Evolutionary conservation across 1,140 invertebrate species (phyloP).

Genomic region (Temnothorax longispinosus): DNA sequence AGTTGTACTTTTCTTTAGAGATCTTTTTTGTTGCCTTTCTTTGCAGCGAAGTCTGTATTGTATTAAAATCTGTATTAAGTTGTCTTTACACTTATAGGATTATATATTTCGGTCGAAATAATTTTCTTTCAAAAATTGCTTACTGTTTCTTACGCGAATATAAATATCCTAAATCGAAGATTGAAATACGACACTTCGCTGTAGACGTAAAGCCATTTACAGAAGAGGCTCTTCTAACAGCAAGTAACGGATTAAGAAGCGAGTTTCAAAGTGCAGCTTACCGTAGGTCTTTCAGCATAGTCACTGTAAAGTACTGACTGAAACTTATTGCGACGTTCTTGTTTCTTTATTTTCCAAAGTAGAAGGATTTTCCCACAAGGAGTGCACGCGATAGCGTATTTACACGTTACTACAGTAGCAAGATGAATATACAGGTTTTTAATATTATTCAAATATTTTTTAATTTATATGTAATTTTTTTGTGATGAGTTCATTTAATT

Average conservation of each 20-base stretch:
- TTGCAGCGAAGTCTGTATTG: too few relatives aligned
- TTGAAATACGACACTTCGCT: background rate
- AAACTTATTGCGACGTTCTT: slow-evolving; percentile 25
- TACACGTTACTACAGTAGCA: background rate
- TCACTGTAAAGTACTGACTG: slow-evolving; percentile 2
- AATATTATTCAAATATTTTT: background rate
- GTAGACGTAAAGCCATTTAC: background rate
- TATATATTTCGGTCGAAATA: background rate
- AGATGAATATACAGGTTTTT: background rate
- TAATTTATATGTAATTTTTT: slow-evolving; percentile 1
- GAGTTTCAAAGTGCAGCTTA: slow-evolving; percentile 14
- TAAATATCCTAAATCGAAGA: slow-evolving; percentile 6
- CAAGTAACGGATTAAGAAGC: slow-evolving; percentile 27
- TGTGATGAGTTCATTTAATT: background rate
- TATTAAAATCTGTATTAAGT: background rate
- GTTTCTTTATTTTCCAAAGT: background rate
- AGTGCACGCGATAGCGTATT: background rate
- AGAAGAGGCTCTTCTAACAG: slow-evolving; percentile 34
- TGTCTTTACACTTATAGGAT: background rate
- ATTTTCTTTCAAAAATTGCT: background rate
- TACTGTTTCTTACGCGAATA: background rate
- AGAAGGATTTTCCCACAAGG: background rate
- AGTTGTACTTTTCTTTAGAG: background rate
- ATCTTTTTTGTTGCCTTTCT: background rate
- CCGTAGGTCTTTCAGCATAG: background rate